Conservation (phyloP, 2,113 vertebrate species). For the Hippocampus mohnikei region DNA sequence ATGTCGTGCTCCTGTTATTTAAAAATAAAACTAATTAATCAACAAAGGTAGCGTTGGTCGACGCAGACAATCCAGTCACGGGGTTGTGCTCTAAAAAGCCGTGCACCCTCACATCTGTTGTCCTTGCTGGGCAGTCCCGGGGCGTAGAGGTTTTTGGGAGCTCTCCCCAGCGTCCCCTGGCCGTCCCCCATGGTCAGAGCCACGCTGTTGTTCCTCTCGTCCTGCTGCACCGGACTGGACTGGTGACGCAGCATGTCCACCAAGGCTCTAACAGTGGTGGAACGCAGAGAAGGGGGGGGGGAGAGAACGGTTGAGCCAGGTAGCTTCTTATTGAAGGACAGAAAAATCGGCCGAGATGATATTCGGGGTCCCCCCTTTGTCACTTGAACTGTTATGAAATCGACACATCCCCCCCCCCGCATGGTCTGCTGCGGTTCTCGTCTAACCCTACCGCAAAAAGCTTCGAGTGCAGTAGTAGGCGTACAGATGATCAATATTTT, state of each 20-base stretch:
- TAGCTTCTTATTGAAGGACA: background rate
- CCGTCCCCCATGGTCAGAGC: slow-evolving; percentile 74
- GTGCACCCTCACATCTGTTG: slow-evolving; percentile 78
- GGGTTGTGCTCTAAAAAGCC: slow-evolving; percentile 14
- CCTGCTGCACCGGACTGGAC: slow-evolving; percentile 78
- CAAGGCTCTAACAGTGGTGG: slow-evolving; percentile 72
- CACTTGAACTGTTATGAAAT: background rate
- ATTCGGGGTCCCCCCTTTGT: background rate
- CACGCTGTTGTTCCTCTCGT: slow-evolving; percentile 85
- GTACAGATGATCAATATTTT: background rate
- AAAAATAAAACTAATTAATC: background rate
- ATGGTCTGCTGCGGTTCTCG: background rate
- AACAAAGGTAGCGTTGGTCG: background rate
- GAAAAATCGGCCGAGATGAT: too few relatives aligned
- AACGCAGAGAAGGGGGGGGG: too few relatives aligned
- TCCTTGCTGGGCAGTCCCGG: slow-evolving; percentile 79
- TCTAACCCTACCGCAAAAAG: background rate
- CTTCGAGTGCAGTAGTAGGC: background rate
- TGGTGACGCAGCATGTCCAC: slow-evolving; percentile 90
- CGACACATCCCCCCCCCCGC: too few relatives aligned
- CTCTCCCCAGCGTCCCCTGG: slow-evolving; percentile 77
- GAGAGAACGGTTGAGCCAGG: background rate
- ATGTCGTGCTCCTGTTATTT: background rate
- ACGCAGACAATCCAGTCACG: slow-evolving; percentile 9
- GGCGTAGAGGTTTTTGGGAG: slow-evolving; percentile 84